Base-by-base conservation (phyloP, 1,140 invertebrate species). In the Leptonema lineaticorne region DNA sequence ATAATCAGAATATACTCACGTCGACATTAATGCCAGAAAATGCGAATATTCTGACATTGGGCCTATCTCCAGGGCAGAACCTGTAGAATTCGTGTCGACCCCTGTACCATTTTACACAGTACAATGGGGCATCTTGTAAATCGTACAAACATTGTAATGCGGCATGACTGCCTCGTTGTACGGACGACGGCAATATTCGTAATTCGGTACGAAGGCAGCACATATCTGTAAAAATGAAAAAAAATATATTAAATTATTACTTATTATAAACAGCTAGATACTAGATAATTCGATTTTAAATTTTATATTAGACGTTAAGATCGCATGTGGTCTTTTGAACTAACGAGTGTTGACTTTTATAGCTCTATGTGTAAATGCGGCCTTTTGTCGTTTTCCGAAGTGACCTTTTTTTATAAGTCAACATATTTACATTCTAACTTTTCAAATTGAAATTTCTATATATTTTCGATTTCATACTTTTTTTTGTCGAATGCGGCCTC, bases 81-180 rank as follows among this genome's bases (percentile, higher is more conserved):
- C 89, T 83, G 79, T 89, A 90, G 77, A 90, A 90, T 77, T 91
- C 89, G 70, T 84, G 80, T 62, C 78, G 82, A 22, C 89, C 88
- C 46, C 87, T 82, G 78, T 90, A 90, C 88, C 88, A 90, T 78
- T 89, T 89, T 64, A 89, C 82, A 3, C 88, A 88, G 77, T 91
- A 91, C 37, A 92, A 82, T 16, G 84, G 84, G n/a, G 85, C 86
- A 4, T 83, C 83, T 75, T 90, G 87, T 59, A 91, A 77, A 73
- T 90, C 84, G 81, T 91, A 92, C 69, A 83, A 78, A 76, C 90
- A 92, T 22, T 82, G 80, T 59, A 92, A 78, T 60, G 77, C 77
- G 30, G 79, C 80, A 56, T 79, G 77, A 0, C 78, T 78, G 0
- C 81, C 81, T 9, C 80, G 73, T 65, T 81, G 79, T 0, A 83